Percentiles rank a stretch among this genome's conserved stretches.
Evolutionary conservation across 2,888 invertebrate species (phyloP).

Genomic region (Strigamia crassipes): DNA sequence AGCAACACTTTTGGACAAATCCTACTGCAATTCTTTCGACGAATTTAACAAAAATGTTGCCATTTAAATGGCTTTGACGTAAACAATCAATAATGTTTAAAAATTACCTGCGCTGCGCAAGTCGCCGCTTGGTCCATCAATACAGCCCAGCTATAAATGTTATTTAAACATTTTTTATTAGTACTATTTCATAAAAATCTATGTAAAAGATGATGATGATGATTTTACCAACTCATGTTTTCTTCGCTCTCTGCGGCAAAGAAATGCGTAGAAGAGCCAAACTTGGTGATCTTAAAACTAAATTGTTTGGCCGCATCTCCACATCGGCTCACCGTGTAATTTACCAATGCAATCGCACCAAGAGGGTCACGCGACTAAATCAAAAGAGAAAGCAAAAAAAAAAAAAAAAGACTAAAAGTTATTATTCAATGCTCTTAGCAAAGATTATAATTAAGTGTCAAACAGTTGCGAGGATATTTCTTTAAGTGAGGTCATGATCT

Average conservation of each 20-base stretch:
- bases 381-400: not conserved
- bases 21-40: too few species aligned
- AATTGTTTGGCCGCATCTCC: constrained; percentile 62
- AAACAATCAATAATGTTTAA: too few species aligned
- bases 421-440: not conserved
- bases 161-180: not conserved
- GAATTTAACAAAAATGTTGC: too few species aligned
- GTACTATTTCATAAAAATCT: not conserved
- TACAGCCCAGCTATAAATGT: constrained; percentile 72
- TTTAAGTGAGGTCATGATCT: not conserved
- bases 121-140: constrained; percentile 78
- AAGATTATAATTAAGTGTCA: not conserved
- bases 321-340: constrained; percentile 72
- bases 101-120: constrained; percentile 69
- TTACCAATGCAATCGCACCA: constrained; percentile 83
- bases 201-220: not conserved
- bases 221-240: constrained; percentile 48
- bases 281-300: constrained; percentile 59
- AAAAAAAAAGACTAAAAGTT: not conserved
- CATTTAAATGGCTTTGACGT: too few species aligned
- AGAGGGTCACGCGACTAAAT: constrained; percentile 69
- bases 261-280: constrained; percentile 68
- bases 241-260: constrained; percentile 66
- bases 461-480: not conserved
- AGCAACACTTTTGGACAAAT: too few species aligned